Conservation (phyloP, 2,888 invertebrate species). For the Pharmacophagus antenor region DNA sequence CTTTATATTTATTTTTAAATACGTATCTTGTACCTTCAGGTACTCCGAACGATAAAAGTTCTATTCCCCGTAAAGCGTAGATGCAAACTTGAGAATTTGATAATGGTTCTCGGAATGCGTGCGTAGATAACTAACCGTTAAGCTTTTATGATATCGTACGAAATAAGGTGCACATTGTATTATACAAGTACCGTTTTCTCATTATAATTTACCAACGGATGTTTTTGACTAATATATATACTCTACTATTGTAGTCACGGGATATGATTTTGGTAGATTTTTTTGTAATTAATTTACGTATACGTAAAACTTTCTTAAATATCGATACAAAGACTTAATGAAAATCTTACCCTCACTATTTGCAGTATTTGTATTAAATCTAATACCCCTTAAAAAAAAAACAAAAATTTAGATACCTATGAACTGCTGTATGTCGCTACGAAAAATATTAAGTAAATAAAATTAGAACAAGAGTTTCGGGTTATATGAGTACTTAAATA, state of each 20-base stretch:
- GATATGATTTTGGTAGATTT: too few species aligned
- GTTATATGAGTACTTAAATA: too few species aligned
- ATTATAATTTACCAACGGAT: conserved; percentile 7
- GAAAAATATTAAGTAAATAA: too few species aligned
- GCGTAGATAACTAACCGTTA: conserved; percentile 18
- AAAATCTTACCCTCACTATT: too few species aligned
- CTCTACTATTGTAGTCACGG: background rate
- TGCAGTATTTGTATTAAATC: too few species aligned
- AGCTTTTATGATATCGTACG: conserved; percentile 17
- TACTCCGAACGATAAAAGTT: background rate
- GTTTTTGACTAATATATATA: background rate
- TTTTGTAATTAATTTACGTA: too few species aligned
- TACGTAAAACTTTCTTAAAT: too few species aligned
- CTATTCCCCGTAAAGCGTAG: conserved; percentile 23
- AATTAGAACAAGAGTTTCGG: too few species aligned
- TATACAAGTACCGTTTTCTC: conserved; percentile 12
- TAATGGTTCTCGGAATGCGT: conserved; percentile 25
- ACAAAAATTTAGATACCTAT: too few species aligned
- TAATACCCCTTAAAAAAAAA: too few species aligned
- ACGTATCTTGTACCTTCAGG: background rate
- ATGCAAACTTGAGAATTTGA: conserved; percentile 27
- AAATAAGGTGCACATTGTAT: conserved; percentile 13
- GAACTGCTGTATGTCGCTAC: too few species aligned
- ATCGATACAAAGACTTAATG: too few species aligned
- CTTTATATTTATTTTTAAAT: background rate